phyloP scores from a whole-genome alignment of 2,888 invertebrate genomes.

The Ochropacha duplaris region DNA sequence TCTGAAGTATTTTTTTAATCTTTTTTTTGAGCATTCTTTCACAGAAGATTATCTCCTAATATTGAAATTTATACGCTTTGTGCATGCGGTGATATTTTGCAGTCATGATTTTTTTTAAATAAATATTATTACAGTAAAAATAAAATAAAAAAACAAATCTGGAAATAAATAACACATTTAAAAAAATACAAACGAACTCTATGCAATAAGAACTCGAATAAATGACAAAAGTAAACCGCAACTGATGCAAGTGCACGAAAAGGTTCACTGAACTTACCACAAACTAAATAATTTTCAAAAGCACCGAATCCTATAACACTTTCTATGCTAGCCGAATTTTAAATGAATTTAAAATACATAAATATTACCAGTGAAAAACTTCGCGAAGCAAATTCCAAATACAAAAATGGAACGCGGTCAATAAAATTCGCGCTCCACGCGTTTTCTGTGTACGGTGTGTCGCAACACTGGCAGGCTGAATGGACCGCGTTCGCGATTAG shows the following conservation, averaged over 20 bases:
- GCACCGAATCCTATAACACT: neutral
- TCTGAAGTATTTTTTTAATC: too few species aligned
- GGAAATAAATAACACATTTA: too few species aligned
- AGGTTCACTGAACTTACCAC: conserved; percentile 1
- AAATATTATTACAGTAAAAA: too few species aligned
- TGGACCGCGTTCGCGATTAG: conserved; percentile 19
- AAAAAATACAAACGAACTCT: too few species aligned
- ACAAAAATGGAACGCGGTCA: neutral
- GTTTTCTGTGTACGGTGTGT: conserved; percentile 25
- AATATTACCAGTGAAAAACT: neutral
- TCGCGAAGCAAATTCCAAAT: neutral
- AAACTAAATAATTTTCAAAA: neutral
- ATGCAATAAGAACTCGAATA: too few species aligned
- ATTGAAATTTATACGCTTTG: neutral
- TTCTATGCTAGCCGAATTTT: neutral
- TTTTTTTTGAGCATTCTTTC: too few species aligned
- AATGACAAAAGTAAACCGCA: neutral
- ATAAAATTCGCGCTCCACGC: conserved; percentile 10
- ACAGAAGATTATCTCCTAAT: too few species aligned
- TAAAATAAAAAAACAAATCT: too few species aligned
- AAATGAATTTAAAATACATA: too few species aligned
- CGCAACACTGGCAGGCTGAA: conserved; percentile 24
- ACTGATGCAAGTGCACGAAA: neutral
- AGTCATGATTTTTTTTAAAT: too few species aligned
- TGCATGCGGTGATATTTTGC: too few species aligned